A percentile compares a stretch with the other conserved stretches of the same genome.
phyloP scores from a whole-genome alignment of 2,113 vertebrate species.

The Lasiurus borealis region DNA sequence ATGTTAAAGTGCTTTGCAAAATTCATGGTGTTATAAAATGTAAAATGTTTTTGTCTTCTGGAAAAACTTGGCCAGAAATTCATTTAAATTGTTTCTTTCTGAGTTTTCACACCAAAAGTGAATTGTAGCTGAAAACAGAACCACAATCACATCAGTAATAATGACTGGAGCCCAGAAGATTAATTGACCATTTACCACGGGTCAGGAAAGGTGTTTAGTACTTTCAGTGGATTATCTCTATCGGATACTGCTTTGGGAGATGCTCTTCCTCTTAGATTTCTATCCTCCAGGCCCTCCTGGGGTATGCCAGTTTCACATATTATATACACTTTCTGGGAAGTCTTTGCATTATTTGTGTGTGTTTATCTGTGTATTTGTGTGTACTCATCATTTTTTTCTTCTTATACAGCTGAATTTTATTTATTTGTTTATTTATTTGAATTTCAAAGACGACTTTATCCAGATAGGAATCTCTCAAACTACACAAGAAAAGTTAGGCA shows the following conservation, averaged over 20 bases:
- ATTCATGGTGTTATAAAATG: conserved; percentile 11
- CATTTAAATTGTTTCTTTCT: background rate
- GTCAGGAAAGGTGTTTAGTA: background rate
- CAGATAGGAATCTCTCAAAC: no score
- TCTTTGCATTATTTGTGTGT: background rate
- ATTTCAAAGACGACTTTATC: no score
- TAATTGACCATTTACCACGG: background rate
- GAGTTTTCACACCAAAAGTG: conserved; percentile 41
- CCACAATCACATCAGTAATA: background rate
- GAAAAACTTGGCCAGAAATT: background rate
- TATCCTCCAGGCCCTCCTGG: background rate
- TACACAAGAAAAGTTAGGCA: no score
- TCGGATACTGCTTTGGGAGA: background rate
- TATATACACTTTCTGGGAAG: background rate
- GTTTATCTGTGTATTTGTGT: background rate
- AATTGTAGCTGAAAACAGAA: background rate
- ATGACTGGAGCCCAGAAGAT: background rate
- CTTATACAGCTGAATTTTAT: background rate
- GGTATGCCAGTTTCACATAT: background rate
- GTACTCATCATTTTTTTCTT: background rate
- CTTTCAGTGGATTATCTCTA: background rate
- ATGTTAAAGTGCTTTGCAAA: conserved; percentile 45
- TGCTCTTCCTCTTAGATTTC: background rate
- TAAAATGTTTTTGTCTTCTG: conserved; percentile 52
- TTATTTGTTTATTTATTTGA: no score